Conservation (phyloP, 2,113 vertebrate species). For the Coturnix japonica region DNA sequence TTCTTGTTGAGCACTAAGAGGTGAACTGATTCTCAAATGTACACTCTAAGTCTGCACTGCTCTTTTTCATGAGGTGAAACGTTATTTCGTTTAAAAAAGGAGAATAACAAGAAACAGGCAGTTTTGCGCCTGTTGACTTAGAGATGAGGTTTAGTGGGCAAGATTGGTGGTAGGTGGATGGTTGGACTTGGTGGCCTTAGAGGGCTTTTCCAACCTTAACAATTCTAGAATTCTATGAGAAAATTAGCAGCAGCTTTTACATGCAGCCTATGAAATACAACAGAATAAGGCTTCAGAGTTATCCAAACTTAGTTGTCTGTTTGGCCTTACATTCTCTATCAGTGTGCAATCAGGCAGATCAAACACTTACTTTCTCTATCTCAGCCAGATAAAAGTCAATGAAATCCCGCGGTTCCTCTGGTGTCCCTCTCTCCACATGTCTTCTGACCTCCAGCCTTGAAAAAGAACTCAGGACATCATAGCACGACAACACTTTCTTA, state of each 20-base stretch:
- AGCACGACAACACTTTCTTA: neutral
- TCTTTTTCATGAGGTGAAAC: neutral
- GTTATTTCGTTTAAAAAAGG: neutral
- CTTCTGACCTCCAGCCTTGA: conserved; percentile 57
- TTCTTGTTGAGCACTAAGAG: neutral
- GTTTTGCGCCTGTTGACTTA: neutral
- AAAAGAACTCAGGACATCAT: conserved; percentile 26
- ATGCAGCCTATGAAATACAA: neutral
- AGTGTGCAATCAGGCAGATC: neutral
- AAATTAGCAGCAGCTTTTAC: neutral
- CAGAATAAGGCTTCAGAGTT: neutral
- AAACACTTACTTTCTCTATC: conserved; percentile 64
- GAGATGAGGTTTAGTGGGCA: neutral
- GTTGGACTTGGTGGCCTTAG: no score
- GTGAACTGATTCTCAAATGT: neutral
- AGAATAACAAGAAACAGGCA: neutral
- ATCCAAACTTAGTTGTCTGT: neutral
- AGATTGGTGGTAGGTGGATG: no score
- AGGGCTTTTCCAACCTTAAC: no score
- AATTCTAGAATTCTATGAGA: neutral
- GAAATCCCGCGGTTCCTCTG: conserved; percentile 48
- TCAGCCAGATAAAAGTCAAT: conserved; percentile 73
- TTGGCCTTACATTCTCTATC: neutral
- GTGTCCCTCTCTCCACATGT: neutral
- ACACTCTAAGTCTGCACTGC: neutral